These are phyloP conservation scores for Bagarius yarrelli DNA, from an alignment of 2,113 vertebrate species.

Conservation along the genomic window DNA sequence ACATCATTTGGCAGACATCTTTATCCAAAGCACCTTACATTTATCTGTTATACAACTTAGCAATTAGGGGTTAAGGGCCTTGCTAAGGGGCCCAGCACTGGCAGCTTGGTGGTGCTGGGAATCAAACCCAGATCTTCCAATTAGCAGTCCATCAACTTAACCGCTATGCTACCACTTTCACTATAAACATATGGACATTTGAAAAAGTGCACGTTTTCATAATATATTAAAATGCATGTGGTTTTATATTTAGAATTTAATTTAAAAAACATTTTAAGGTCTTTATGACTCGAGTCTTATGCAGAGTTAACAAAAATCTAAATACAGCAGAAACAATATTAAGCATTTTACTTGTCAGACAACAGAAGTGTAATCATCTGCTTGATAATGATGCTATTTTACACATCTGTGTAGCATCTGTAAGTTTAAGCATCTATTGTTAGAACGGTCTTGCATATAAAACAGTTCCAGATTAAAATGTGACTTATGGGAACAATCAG, in stretches of 20 bases:
- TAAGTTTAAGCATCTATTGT: background rate
- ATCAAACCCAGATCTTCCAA: too few relatives aligned
- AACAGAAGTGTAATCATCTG: background rate
- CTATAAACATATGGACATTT: too few relatives aligned
- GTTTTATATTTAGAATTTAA: background rate
- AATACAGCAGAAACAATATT: conserved; percentile 2
- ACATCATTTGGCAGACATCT: too few relatives aligned
- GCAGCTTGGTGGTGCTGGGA: too few relatives aligned
- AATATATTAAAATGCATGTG: background rate
- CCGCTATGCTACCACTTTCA: too few relatives aligned
- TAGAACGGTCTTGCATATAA: background rate
- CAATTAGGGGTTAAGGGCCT: too few relatives aligned
- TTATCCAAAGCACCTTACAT: too few relatives aligned
- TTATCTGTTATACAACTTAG: too few relatives aligned
- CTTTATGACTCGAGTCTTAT: conserved; percentile 29
- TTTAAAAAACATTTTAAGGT: conserved; percentile 46
- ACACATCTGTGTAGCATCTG: background rate
- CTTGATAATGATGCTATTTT: background rate
- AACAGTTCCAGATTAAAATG: background rate
- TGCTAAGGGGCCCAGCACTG: too few relatives aligned
- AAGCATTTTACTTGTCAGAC: background rate
- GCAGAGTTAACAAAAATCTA: background rate
- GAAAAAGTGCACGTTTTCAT: too few relatives aligned
- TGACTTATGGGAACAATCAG: background rate
- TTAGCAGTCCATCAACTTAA: too few relatives aligned